Percentiles rank a stretch among this genome's conserved stretches.
Evolutionary conservation across 2,888 invertebrate genomes (phyloP).

Genomic region (Allacma fusca): DNA sequence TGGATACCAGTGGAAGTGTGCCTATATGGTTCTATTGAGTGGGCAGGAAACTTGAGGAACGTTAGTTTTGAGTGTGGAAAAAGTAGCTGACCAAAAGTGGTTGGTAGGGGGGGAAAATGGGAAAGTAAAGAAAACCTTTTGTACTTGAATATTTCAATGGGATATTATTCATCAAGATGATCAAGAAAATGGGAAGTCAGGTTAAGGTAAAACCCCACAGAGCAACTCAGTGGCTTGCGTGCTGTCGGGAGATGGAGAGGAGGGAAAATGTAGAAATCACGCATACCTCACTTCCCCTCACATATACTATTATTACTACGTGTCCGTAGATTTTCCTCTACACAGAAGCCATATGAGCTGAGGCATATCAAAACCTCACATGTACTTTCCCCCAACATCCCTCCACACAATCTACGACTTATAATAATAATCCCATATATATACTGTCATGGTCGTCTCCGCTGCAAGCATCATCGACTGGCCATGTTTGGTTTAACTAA

Average conservation of each 20-base stretch:
- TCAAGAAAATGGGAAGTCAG: slow-evolving; percentile 21
- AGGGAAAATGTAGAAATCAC: slow-evolving; percentile 22
- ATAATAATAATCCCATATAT: no score
- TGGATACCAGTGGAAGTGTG: no score
- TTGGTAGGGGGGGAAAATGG: no score
- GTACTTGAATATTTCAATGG: slow-evolving; percentile 7
- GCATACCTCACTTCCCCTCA: slow-evolving; percentile 5
- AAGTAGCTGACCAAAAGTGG: no score
- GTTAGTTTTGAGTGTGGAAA: no score
- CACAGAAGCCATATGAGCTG: background rate
- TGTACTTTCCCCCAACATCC: background rate
- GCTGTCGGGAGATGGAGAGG: background rate
- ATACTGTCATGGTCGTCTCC: no score
- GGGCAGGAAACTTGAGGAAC: no score
- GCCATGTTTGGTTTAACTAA: no score
- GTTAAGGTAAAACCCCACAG: background rate
- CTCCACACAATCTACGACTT: background rate
- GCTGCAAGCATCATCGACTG: no score
- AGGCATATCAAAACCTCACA: background rate
- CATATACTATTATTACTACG: background rate
- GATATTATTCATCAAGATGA: slow-evolving; percentile 22
- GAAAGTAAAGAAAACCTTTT: background rate
- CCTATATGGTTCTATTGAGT: no score
- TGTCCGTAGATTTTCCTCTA: background rate
- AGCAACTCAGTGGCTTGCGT: background rate